Conservation (phyloP, 2,797 vertebrate genomes). For the Enteromius fasciolatus region DNA sequence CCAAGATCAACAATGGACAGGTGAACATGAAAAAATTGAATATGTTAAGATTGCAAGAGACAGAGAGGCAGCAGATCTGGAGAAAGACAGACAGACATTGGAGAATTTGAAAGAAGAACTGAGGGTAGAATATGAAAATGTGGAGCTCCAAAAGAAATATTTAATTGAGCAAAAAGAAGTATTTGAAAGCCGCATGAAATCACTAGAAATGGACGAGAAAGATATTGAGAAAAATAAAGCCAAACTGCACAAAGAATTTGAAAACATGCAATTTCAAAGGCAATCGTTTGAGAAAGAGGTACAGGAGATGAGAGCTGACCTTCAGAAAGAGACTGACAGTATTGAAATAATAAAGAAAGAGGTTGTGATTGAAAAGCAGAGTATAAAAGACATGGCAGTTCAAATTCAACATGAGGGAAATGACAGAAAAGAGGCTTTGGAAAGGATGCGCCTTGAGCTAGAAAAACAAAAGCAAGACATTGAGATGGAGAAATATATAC, state of each 20-base stretch:
- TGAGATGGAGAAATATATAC: neutral
- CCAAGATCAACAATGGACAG: slow-evolving; percentile 14
- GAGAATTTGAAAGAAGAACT: slow-evolving; percentile 12
- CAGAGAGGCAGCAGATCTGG: neutral
- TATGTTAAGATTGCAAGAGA: neutral
- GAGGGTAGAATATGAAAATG: slow-evolving; percentile 10
- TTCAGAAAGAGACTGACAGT: slow-evolving; percentile 15
- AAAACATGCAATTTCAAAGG: slow-evolving; percentile 6
- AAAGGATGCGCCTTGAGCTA: neutral
- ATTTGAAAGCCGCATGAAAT: slow-evolving; percentile 15
- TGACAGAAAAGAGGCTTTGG: neutral
- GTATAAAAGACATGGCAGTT: slow-evolving; percentile 19
- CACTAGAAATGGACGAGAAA: slow-evolving; percentile 15
- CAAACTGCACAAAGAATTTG: neutral
- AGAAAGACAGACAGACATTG: slow-evolving; percentile 14
- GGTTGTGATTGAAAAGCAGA: slow-evolving; percentile 22
- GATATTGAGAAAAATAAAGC: neutral
- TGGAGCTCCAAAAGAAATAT: slow-evolving; percentile 18
- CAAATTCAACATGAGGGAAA: slow-evolving; percentile 17
- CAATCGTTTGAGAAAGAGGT: slow-evolving; percentile 28
- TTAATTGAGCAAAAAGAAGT: slow-evolving; percentile 6
- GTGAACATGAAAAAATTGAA: neutral
- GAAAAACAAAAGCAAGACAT: slow-evolving; percentile 15
- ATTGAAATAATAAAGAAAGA: slow-evolving; percentile 32
- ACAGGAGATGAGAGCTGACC: neutral